These are phyloP conservation scores for Protophormia terraenovae DNA, from an alignment of 2,888 invertebrate species.

Conservation along the genomic window DNA sequence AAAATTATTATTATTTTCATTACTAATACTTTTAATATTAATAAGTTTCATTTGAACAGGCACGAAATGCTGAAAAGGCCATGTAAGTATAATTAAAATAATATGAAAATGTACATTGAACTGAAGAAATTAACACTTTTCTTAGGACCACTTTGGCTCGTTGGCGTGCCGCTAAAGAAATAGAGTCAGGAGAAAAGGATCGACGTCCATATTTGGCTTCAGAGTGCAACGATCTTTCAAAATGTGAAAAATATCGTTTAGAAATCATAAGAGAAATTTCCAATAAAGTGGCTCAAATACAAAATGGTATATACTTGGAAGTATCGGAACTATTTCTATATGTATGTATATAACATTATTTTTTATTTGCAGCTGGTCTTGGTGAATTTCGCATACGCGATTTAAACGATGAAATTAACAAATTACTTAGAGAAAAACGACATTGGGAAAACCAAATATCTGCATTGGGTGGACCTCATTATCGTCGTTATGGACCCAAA, in stretches of 20 bases:
- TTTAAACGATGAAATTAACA: constrained; percentile 99
- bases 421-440: constrained; percentile 95
- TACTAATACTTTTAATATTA: not conserved
- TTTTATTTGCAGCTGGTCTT: constrained; percentile 89
- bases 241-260: constrained; percentile 97
- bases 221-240: constrained; percentile 94
- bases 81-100: constrained; percentile 87
- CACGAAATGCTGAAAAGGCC: constrained; percentile 98
- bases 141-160: constrained; percentile 95
- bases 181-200: constrained; percentile 93
- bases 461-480: constrained; percentile 97
- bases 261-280: constrained; percentile 99
- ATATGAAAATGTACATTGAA: not conserved
- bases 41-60: constrained; percentile 82
- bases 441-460: constrained; percentile 99
- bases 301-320: constrained; percentile 87
- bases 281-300: constrained; percentile 99
- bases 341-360: not conserved
- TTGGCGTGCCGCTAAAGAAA: constrained; percentile 98
- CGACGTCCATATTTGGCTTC: constrained; percentile 96
- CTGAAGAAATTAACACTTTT: not conserved
- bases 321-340: not conserved
- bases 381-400: constrained; percentile 99
- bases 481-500: constrained; percentile 93
- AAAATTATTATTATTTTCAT: not conserved